These are phyloP conservation scores for Pediacus dermestoides DNA, from an alignment of 2,888 invertebrate species.

Conservation along the genomic window DNA sequence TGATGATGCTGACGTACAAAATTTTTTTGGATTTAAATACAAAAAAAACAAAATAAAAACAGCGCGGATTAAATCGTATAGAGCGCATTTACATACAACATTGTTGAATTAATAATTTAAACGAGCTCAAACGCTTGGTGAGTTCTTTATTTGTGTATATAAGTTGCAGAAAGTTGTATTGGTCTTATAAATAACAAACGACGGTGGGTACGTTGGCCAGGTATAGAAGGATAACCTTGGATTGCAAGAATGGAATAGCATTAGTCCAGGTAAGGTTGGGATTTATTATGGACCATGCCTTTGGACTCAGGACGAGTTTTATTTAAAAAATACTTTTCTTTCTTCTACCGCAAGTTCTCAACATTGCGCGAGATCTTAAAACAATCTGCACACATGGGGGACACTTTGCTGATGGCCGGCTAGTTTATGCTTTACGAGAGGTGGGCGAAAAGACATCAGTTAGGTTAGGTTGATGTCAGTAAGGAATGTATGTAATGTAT, in stretches of 20 bases:
- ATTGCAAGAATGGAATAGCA: constrained; percentile 42
- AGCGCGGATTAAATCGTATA: too few relatives aligned
- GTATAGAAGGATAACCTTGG: constrained; percentile 45
- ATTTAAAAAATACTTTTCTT: constrained; percentile 18
- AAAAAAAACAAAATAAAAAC: not conserved
- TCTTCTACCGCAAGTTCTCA: too few relatives aligned
- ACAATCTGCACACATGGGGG: too few relatives aligned
- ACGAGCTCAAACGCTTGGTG: constrained; percentile 19
- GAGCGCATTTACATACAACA: constrained; percentile 17
- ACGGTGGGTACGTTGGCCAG: constrained; percentile 42
- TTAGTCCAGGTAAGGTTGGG: constrained; percentile 43
- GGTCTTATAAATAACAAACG: constrained; percentile 36
- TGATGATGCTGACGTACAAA: too few relatives aligned
- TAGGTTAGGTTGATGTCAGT: too few relatives aligned
- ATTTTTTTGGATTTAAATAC: not conserved
- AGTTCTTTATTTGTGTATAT: constrained; percentile 24
- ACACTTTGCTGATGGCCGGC: too few relatives aligned
- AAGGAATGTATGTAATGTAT: too few relatives aligned
- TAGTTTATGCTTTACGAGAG: too few relatives aligned
- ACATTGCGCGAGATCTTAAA: too few relatives aligned
- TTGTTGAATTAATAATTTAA: constrained; percentile 24
- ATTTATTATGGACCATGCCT: constrained; percentile 37
- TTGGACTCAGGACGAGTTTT: constrained; percentile 19
- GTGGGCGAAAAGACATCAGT: too few relatives aligned
- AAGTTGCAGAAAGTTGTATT: constrained; percentile 35